Evolutionary conservation across 1,140 invertebrate genomes (phyloP).

Genomic region (Cotesia glomerata): DNA sequence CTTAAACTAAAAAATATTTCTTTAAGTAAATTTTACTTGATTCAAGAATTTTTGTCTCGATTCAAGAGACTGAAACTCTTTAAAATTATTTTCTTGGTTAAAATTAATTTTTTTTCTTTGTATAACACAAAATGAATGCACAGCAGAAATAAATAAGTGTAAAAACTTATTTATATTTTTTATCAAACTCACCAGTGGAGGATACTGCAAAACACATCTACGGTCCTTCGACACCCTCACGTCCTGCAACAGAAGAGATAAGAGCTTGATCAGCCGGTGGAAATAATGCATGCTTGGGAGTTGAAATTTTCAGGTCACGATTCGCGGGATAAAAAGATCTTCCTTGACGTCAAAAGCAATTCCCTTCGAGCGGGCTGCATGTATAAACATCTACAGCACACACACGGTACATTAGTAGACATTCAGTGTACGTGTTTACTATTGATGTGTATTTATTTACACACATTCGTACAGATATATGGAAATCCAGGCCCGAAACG

Average conservation of each 20-base stretch:
- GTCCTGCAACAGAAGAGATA: constrained; percentile 49
- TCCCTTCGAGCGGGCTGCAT: constrained; percentile 15
- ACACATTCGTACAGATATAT: not conserved
- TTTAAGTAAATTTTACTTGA: no score
- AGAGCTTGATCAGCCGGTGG: constrained; percentile 27
- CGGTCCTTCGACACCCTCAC: constrained; percentile 46
- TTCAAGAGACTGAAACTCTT: no score
- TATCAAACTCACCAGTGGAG: constrained; percentile 48
- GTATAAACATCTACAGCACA: constrained; percentile 22
- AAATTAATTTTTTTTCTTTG: no score
- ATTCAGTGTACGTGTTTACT: no score
- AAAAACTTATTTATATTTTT: not conserved
- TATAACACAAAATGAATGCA: no score
- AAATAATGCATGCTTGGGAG: constrained; percentile 31
- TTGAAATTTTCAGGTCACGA: constrained; percentile 34
- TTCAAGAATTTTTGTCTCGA: no score
- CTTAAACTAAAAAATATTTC: no score
- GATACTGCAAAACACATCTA: constrained; percentile 56
- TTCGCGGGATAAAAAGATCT: constrained; percentile 30
- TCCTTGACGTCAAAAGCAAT: constrained; percentile 32
- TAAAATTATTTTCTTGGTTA: no score
- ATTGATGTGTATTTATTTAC: not conserved
- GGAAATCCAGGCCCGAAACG: constrained; percentile 3
- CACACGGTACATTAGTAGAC: not conserved
- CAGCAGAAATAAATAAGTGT: no score